These are phyloP conservation scores for Yponomeuta cagnagella DNA, from an alignment of 2,888 invertebrate species.

Conservation along the genomic window DNA sequence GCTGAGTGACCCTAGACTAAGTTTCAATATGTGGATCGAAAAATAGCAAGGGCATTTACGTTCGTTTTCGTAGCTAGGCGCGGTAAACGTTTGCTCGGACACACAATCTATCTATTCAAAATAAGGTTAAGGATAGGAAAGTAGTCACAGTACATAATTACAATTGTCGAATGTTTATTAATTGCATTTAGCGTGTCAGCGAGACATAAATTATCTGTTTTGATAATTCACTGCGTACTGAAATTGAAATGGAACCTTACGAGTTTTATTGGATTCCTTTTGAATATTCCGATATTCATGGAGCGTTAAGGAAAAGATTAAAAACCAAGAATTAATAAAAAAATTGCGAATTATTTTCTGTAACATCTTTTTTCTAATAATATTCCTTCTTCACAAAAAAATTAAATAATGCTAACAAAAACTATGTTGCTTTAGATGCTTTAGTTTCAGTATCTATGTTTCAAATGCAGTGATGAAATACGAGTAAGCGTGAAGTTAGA, in stretches of 20 bases:
- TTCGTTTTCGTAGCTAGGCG: background rate
- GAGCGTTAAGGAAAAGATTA: too few species aligned
- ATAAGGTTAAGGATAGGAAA: slow-evolving; percentile 70
- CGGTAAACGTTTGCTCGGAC: background rate
- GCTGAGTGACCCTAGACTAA: background rate
- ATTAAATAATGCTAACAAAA: background rate
- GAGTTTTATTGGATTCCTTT: background rate
- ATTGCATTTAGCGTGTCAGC: slow-evolving; percentile 29
- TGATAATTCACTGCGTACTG: background rate
- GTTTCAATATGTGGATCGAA: background rate
- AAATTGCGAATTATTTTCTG: too few species aligned
- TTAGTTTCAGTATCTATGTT: background rate
- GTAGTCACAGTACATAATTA: slow-evolving; percentile 33
- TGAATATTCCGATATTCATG: background rate
- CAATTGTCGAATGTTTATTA: slow-evolving; percentile 38
- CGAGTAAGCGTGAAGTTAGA: background rate
- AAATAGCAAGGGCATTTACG: background rate
- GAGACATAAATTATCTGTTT: slow-evolving; percentile 11
- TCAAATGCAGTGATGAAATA: background rate
- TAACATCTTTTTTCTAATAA: too few species aligned
- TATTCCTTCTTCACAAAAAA: background rate
- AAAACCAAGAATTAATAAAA: too few species aligned
- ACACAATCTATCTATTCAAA: slow-evolving; percentile 27
- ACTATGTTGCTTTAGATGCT: background rate
- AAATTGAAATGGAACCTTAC: background rate